Evolutionary conservation across 2,113 vertebrate species (phyloP), one percentile per base, ranked within the genome.

Genomic region (Heptranchias perlo): DNA sequence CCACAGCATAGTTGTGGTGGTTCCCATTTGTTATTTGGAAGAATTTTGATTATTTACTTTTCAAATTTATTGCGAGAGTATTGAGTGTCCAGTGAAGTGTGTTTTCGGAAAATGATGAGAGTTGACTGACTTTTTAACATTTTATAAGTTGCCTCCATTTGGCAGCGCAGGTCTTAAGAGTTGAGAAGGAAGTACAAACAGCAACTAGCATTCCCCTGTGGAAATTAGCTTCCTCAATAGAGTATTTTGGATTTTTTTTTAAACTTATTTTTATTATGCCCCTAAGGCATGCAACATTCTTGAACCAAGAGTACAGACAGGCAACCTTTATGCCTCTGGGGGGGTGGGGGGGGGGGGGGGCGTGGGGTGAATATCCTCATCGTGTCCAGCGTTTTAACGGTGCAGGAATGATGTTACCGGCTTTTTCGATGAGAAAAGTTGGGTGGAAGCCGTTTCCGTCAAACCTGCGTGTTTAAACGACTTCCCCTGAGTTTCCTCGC

Each of bases 251-350:
- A 31, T 31, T 47, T 61, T 67, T n/a, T 94, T 65, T 69, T 39
- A 61, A 92, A 61, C 54, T 31, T 67, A 67, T 65, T 69, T 94
- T 94, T 94, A 94, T 67, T 94, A 94, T 94, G 62, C 62, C 62
- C 23, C 44, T 67, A 44, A 47, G 62, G 62, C 25, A 62, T 94
- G 61, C 92, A 64, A 94, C 61, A 94, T 65, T 94, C 39, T 47
- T 94, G 89, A 65, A 94, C n/a, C 25, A 44, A 65, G 62, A 87
- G 39, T 65, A 11, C 62, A 89, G 16, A 58, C 28, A 49, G 93
- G 44, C 18, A 67, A 94, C 16, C 23, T 94, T 92, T 92, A 92
- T 25, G 54, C 35, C 25, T 11, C 86, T 89, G 86, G 25, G 49
- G 35, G 21, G n/a, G n/a, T n/a, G n/a, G n/a, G n/a, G n/a, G n/a